Conservation (phyloP, 1,140 invertebrate species). For the Drosophila nigrodunni region DNA sequence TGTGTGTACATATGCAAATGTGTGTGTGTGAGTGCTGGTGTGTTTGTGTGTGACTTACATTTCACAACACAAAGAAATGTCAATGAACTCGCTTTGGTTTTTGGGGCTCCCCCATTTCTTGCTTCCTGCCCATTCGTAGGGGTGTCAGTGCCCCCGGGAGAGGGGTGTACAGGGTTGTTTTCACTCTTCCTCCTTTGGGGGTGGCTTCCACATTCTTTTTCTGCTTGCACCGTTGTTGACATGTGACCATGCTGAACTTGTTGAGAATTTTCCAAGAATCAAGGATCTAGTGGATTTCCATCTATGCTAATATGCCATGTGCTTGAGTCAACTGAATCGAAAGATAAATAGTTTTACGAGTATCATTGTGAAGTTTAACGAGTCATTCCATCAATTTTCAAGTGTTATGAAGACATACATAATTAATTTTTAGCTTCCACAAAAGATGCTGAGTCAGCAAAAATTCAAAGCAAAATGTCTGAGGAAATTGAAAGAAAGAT, state of each 20-base stretch:
- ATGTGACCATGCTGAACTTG: constrained; percentile 30
- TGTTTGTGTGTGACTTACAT: constrained; percentile 38
- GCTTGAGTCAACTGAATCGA: neutral
- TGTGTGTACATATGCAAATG: neutral
- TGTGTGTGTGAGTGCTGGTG: neutral
- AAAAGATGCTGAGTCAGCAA: neutral
- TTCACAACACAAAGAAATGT: constrained; percentile 45
- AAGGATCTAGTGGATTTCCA: constrained; percentile 8
- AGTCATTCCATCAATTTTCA: constrained; percentile 8
- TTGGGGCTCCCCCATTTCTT: constrained; percentile 13
- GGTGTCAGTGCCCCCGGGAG: constrained; percentile 19
- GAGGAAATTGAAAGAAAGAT: neutral
- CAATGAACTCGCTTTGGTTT: constrained; percentile 58
- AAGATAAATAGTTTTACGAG: constrained; percentile 15
- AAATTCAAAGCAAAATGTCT: neutral
- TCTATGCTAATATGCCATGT: constrained; percentile 22
- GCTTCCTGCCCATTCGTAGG: constrained; percentile 23
- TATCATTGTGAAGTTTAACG: constrained; percentile 10
- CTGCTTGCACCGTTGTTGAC: constrained; percentile 30
- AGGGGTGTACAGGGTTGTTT: constrained; percentile 27
- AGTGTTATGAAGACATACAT: constrained; percentile 2
- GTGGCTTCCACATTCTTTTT: constrained; percentile 28
- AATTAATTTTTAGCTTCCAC: constrained; percentile 10
- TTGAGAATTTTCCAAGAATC: neutral
- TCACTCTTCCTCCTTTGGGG: constrained; percentile 2